A percentile compares a stretch with the other conserved stretches of the same genome.
These are phyloP conservation scores for Helicoverpa armigera DNA, from an alignment of 1,140 invertebrate species.

Conservation along the genomic window DNA sequence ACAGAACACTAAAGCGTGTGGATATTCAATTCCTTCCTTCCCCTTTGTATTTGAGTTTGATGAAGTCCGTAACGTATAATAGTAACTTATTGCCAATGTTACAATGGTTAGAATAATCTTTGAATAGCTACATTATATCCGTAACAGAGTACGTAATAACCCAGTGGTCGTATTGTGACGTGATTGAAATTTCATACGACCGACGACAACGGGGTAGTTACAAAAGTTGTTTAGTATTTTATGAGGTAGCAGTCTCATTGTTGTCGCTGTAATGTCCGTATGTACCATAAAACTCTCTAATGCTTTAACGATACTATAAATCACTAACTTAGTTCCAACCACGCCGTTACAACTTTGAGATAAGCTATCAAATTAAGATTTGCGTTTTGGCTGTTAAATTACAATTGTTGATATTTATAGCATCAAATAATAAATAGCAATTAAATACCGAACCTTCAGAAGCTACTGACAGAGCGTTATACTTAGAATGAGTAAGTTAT, in stretches of 20 bases:
- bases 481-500: too few species aligned
- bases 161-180: conserved; percentile 51
- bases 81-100: conserved; percentile 41
- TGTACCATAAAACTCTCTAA: conserved; percentile 65
- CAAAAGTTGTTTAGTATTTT: conserved; percentile 68
- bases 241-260: conserved; percentile 65
- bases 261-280: conserved; percentile 60
- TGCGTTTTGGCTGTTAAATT: conserved; percentile 18
- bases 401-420: not conserved
- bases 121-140: conserved; percentile 41
- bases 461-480: too few species aligned
- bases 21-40: conserved; percentile 43
- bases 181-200: conserved; percentile 63
- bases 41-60: conserved; percentile 29
- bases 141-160: conserved; percentile 50
- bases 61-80: conserved; percentile 43
- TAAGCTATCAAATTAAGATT: conserved; percentile 43
- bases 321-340: conserved; percentile 51
- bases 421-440: not conserved
- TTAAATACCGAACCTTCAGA: not conserved
- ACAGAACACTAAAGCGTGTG: conserved; percentile 18
- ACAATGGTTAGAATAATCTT: conserved; percentile 45
- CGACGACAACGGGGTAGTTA: conserved; percentile 53
- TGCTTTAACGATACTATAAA: conserved; percentile 57
- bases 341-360: conserved; percentile 32